A percentile compares a stretch with the other conserved stretches of the same genome.
These are phyloP conservation scores for Cheilosia vulpina DNA, from an alignment of 2,888 invertebrate species.

Conservation along the genomic window DNA sequence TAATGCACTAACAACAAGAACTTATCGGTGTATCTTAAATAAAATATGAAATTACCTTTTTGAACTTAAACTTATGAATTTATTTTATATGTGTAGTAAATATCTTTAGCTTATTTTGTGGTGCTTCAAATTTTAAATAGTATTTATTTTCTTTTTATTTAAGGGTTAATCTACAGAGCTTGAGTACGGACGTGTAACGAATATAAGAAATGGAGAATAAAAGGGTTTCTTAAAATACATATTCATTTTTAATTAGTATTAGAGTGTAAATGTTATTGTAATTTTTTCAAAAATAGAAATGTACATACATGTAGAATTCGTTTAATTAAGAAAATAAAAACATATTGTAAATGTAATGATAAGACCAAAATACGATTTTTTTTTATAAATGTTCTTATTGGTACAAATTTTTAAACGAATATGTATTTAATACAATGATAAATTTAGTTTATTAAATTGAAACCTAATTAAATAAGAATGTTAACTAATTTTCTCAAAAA, in stretches of 20 bases:
- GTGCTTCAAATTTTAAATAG: slow-evolving; percentile 33
- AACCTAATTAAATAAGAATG: slow-evolving; percentile 11
- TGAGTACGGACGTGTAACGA: slow-evolving; percentile 54
- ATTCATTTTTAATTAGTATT: background rate
- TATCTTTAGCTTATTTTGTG: background rate
- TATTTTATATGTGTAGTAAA: slow-evolving; percentile 15
- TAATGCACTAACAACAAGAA: too few species aligned
- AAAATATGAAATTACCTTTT: background rate
- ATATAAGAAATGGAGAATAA: slow-evolving; percentile 32
- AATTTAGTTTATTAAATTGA: background rate
- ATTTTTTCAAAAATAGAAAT: background rate
- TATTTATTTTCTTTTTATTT: slow-evolving; percentile 52
- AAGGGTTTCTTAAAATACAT: slow-evolving; percentile 24
- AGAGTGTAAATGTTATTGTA: background rate
- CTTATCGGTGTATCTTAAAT: too few species aligned
- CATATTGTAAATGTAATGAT: background rate
- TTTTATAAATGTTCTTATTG: slow-evolving; percentile 5
- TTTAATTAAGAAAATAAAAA: background rate
- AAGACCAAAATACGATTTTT: slow-evolving; percentile 25
- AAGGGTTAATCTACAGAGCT: slow-evolving; percentile 69
- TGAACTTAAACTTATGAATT: background rate
- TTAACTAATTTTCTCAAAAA: slow-evolving; percentile 28
- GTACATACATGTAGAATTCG: slow-evolving; percentile 15
- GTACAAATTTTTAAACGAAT: slow-evolving; percentile 26
- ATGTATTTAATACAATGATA: background rate